Evolutionary conservation across 2,113 vertebrate species (phyloP), one percentile per base, ranked within the genome.

Genomic region (Gnathonemus echidnorhynchus): DNA sequence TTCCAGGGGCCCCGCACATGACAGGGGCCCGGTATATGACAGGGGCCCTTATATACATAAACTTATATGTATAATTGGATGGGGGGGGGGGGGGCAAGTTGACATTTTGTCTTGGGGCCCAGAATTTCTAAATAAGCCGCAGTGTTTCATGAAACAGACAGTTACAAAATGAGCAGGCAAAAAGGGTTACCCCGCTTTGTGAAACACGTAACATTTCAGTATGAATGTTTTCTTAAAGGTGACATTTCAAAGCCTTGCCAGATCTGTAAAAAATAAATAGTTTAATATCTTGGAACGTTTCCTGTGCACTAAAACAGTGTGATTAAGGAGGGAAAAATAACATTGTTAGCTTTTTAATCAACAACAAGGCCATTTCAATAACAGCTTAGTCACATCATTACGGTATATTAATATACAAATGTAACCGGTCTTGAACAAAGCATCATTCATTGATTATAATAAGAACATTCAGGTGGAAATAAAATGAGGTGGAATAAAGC

Each of bases 401-500:
- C 2, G 46, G 46, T 1, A 62, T 85, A 80, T 58, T 31, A 17
- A 85, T 45, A 39, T 85, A 42, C 52, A 83, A 85, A 89, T 58
- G 31, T 50, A 52, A 50, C n/a, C 1, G 24, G 88, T 11, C 7
- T 83, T 89, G 74, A 53, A 85, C 89, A 58, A 8, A 89, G n/a
- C 52, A 89, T 48, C 52, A 24, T 53, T 56, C 35, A 84, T 62
- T 27, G 8, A 46, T 21, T 15, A 4, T 53, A 89, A 24, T 27
- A 3, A 42, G 27, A 31, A 83, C 70, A 52, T 89, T 89, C 52
- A 58, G 77, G 50, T 85, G 77, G 39, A 89, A 85, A 53, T 58
- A 89, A 42, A 58, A 89, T 89, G 89, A 86, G 39, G 53, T 89
- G 89, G 45, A 86, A 86, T 62, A 86, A 86, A 52, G 19, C 21